These are phyloP conservation scores for Cynopterus brachyotis DNA, from an alignment of 2,113 vertebrate genomes.

Conservation along the genomic window DNA sequence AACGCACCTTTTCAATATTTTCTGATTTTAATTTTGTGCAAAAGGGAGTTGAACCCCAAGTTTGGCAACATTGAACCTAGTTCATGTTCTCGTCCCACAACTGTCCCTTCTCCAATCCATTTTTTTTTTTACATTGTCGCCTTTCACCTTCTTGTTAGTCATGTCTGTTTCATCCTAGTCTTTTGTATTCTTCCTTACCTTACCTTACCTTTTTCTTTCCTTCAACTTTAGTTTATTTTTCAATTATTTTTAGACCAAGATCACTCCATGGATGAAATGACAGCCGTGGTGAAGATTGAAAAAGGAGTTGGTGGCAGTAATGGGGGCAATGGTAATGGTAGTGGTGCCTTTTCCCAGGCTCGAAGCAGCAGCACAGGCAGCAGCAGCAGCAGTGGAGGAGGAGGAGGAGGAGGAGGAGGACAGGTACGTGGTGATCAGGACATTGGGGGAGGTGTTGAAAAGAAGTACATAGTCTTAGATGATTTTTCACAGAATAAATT, in stretches of 20 bases:
- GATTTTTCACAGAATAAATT: not conserved
- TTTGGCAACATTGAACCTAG: not conserved
- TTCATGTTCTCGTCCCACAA: not conserved
- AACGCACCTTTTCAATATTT: not conserved
- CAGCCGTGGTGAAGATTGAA: constrained; percentile 82
- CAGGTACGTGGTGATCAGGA: constrained; percentile 79
- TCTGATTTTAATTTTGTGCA: constrained; percentile 15
- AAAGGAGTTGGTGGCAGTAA: constrained; percentile 84
- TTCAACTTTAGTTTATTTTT: constrained; percentile 22
- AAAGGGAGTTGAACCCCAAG: not conserved
- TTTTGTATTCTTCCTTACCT: not conserved
- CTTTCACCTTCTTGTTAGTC: not conserved
- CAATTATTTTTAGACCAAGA: constrained; percentile 82
- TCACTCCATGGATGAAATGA: constrained; percentile 85
- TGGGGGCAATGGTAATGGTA: constrained; percentile 76
- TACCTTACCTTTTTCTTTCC: not conserved
- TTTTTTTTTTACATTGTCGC: not conserved
- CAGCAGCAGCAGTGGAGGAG: constrained; percentile 72
- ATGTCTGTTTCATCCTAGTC: not conserved
- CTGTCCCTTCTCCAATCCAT: not conserved
- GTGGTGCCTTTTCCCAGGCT: constrained; percentile 74
- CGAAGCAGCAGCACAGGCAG: constrained; percentile 78
- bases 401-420: constrained; percentile 68
- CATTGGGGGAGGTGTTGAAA: not conserved
- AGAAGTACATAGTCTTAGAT: not conserved